Conservation (phyloP, 1,140 invertebrate genomes). For the Condylostylus longicornis region DNA sequence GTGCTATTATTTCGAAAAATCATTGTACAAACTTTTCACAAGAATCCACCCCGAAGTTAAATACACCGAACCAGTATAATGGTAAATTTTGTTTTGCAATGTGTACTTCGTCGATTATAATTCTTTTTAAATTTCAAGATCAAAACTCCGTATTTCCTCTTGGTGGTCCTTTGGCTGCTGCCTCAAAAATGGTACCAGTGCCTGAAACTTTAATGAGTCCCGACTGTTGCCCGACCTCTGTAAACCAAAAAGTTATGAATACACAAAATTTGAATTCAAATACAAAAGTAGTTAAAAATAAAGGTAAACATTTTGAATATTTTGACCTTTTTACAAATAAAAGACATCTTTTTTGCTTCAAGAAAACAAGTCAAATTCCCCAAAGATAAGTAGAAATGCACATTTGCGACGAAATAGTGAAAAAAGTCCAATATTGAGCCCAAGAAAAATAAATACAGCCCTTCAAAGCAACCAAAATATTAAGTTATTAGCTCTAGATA, state of each 20-base stretch:
- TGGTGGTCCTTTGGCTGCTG: constrained; percentile 49
- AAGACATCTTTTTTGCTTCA: neutral
- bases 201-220: constrained; percentile 74
- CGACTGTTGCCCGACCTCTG: constrained; percentile 46
- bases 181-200: constrained; percentile 69
- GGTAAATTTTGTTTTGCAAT: constrained; percentile 13
- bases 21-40: constrained; percentile 21
- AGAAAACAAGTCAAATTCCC: constrained; percentile 30
- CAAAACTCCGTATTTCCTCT: constrained; percentile 1
- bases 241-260: constrained; percentile 21
- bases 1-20: constrained; percentile 18
- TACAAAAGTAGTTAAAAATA: constrained; percentile 25
- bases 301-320: constrained; percentile 16
- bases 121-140: constrained; percentile 1
- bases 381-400: constrained; percentile 21
- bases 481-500: neutral
- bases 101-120: neutral
- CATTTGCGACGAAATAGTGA: constrained; percentile 17
- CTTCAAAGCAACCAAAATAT: constrained; percentile 2
- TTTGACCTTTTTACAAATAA: neutral
- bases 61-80: constrained; percentile 30
- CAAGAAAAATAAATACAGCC: constrained; percentile 13
- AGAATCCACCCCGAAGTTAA: constrained; percentile 27
- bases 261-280: constrained; percentile 21
- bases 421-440: constrained; percentile 21